Evolutionary conservation across 2,797 vertebrate genomes (phyloP).

Genomic region (Hypotaenidia philippensis): DNA sequence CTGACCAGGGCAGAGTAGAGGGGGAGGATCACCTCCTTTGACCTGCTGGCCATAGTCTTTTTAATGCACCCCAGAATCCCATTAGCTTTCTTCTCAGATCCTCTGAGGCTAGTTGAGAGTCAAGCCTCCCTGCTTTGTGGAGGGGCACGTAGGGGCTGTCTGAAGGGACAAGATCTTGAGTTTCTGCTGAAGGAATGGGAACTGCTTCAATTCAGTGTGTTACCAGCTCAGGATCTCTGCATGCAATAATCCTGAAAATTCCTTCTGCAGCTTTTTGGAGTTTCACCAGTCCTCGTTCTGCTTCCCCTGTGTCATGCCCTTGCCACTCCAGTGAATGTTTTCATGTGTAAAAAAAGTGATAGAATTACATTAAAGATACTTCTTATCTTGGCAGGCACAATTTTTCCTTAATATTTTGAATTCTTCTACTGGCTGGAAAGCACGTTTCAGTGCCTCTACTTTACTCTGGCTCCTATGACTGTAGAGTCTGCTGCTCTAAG

Average conservation of each 20-base stretch:
- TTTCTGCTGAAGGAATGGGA: not conserved
- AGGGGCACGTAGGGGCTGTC: not conserved
- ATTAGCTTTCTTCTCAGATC: not conserved
- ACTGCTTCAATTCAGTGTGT: rapidly evolving
- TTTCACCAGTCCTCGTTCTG: not conserved
- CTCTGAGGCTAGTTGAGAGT: not conserved
- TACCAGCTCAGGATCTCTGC: not conserved
- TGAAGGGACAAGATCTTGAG: rapidly evolving
- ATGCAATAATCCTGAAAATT: not conserved
- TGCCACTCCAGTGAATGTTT: not conserved
- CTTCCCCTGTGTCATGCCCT: not conserved
- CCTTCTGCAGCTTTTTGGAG: not conserved
- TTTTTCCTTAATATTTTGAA: not conserved
- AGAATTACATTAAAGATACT: not conserved
- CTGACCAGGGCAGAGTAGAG: no score
- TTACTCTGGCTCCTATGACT: not conserved
- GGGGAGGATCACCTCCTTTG: no score
- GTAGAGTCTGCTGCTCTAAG: not conserved
- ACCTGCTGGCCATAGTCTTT: no score
- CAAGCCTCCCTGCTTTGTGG: rapidly evolving
- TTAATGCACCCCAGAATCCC: no score
- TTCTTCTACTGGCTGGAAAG: not conserved
- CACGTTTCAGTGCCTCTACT: not conserved
- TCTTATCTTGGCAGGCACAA: not conserved
- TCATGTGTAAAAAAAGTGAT: not conserved